Conservation (phyloP, 2,113 vertebrate species). For the Macquaria ambigua region DNA sequence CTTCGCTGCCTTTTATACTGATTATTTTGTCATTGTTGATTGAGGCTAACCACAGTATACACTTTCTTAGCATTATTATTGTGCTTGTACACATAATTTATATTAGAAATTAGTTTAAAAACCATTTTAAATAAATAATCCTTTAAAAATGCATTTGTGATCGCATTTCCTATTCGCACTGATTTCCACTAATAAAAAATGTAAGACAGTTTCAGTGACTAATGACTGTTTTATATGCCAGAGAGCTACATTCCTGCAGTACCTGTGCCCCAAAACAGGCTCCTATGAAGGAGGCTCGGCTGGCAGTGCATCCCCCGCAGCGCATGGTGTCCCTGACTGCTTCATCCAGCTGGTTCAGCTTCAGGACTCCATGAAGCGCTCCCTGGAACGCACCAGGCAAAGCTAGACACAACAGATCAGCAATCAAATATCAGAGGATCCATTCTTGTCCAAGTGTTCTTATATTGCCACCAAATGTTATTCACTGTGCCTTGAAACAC, state of each 20-base stretch:
- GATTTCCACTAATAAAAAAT: not conserved
- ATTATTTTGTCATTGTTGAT: not conserved
- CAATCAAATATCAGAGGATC: not conserved
- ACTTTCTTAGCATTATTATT: not conserved
- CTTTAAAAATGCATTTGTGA: not conserved
- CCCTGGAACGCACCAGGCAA: constrained; percentile 82
- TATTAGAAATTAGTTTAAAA: not conserved
- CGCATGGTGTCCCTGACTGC: constrained; percentile 81
- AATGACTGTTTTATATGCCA: not conserved
- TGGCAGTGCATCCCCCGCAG: constrained; percentile 81
- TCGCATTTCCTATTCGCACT: not conserved
- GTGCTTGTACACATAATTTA: not conserved
- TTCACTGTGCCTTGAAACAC: not conserved
- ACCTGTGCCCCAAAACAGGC: constrained; percentile 84
- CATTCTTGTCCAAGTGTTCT: not conserved
- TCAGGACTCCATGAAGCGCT: constrained; percentile 81
- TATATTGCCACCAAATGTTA: not conserved
- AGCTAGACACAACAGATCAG: constrained; percentile 54
- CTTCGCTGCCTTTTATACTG: not conserved
- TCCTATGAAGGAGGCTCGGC: constrained; percentile 80
- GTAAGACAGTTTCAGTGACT: not conserved
- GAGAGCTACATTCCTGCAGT: not conserved
- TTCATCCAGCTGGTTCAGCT: constrained; percentile 68
- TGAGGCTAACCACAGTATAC: not conserved
- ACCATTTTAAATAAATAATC: not conserved